Evolutionary conservation across 2,888 invertebrate species (phyloP).

Genomic region (Tinea pellionella): DNA sequence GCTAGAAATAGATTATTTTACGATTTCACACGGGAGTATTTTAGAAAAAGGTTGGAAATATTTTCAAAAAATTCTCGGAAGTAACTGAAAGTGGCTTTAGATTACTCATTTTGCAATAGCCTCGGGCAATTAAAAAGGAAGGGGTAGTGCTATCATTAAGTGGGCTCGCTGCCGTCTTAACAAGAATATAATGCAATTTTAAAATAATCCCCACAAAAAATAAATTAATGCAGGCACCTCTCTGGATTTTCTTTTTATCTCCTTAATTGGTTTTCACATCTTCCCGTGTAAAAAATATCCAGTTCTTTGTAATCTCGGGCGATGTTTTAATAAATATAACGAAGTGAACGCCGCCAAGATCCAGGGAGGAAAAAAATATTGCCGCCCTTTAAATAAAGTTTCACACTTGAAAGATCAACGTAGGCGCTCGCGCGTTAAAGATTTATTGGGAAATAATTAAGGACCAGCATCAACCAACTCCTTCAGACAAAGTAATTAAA

Average conservation of each 20-base stretch:
- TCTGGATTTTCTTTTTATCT: slow-evolving; percentile 68
- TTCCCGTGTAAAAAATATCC: slow-evolving; percentile 68
- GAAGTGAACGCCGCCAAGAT: slow-evolving; percentile 44
- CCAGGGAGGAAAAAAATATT: slow-evolving; percentile 59
- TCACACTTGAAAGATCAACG: slow-evolving; percentile 67
- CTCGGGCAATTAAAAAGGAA: slow-evolving; percentile 66
- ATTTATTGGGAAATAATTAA: slow-evolving; percentile 67
- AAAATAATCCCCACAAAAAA: slow-evolving; percentile 70
- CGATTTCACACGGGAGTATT: neutral
- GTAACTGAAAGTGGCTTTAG: neutral
- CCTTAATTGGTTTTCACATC: slow-evolving; percentile 71
- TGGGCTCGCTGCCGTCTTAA: slow-evolving; percentile 61
- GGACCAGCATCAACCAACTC: slow-evolving; percentile 29
- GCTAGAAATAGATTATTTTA: neutral
- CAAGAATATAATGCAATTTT: slow-evolving; percentile 71
- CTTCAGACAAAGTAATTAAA: slow-evolving; percentile 47
- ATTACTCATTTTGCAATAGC: slow-evolving; percentile 67
- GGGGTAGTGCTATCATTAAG: slow-evolving; percentile 67
- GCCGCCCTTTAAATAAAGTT: slow-evolving; percentile 57
- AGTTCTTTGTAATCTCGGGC: slow-evolving; percentile 69
- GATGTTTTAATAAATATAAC: slow-evolving; percentile 71
- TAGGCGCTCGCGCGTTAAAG: slow-evolving; percentile 45
- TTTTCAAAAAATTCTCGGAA: neutral
- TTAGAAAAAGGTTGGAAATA: neutral
- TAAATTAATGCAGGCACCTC: slow-evolving; percentile 69